Conservation (phyloP, 1,140 invertebrate species). For the Caenorhabditis inopinata region DNA sequence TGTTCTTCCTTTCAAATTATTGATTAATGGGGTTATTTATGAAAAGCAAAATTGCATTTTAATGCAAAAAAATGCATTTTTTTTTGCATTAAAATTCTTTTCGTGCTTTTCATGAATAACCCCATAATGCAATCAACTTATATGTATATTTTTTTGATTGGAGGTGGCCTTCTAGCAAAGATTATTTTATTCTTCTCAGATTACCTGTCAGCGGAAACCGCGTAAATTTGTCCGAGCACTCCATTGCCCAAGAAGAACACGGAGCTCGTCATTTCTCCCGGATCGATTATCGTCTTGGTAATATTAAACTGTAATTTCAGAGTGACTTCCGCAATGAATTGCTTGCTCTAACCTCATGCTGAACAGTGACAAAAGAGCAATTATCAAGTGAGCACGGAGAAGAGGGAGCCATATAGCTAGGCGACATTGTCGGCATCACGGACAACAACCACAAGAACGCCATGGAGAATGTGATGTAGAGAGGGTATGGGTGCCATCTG, state of each 20-base stretch:
- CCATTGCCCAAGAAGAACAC: slow-evolving; percentile 27
- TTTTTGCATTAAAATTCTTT: no score
- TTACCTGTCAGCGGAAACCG: slow-evolving; percentile 2
- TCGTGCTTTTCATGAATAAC: no score
- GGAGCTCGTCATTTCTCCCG: slow-evolving; percentile 24
- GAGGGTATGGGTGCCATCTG: slow-evolving; percentile 29
- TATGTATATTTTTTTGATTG: neutral
- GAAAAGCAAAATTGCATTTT: no score
- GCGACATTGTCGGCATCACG: slow-evolving; percentile 29
- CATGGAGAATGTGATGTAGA: slow-evolving; percentile 34
- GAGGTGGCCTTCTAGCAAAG: no score
- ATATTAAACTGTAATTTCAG: slow-evolving; percentile 21
- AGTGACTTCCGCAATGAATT: neutral
- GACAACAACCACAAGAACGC: slow-evolving; percentile 25
- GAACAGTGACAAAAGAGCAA: neutral
- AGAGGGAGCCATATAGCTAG: slow-evolving; percentile 18
- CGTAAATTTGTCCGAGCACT: slow-evolving; percentile 24
- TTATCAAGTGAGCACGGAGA: neutral
- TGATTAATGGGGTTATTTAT: no score
- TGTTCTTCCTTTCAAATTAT: no score
- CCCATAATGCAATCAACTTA: no score
- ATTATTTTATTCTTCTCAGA: neutral
- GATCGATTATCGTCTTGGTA: neutral
- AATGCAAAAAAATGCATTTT: no score
- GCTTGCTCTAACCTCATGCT: neutral